Conservation (phyloP, 2,888 invertebrate genomes). For the Keiferia lycopersicella region DNA sequence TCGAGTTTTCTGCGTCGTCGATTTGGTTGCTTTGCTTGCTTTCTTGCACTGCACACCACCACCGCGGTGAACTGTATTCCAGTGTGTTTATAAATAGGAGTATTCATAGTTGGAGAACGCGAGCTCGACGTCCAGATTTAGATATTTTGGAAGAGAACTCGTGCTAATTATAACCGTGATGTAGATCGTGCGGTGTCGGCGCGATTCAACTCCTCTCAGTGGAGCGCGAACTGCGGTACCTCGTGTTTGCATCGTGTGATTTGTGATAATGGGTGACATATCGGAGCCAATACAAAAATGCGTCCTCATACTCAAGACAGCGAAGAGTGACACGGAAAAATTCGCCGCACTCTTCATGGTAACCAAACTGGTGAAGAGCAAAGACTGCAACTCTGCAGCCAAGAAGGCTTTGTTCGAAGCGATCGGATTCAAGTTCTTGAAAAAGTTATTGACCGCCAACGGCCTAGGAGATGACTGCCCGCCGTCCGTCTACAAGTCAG, state of each 20-base stretch:
- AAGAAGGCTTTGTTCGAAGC: conserved; percentile 93
- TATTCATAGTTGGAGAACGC: conserved; percentile 80
- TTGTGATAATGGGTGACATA: conserved; percentile 80
- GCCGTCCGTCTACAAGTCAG: conserved; percentile 93
- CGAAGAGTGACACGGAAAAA: conserved; percentile 93
- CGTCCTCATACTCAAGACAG: conserved; percentile 88
- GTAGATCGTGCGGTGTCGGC: conserved; percentile 69
- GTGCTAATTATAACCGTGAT: conserved; percentile 79
- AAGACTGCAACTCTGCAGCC: conserved; percentile 88
- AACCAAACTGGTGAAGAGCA: conserved; percentile 92
- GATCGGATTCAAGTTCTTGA: conserved; percentile 93
- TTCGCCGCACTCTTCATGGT: conserved; percentile 96
- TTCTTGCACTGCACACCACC: conserved; percentile 59
- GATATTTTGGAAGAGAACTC: conserved; percentile 80
- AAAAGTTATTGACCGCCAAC: conserved; percentile 88
- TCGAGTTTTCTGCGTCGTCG: conserved; percentile 55
- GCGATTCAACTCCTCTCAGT: conserved; percentile 71
- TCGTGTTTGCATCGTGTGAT: conserved; percentile 65
- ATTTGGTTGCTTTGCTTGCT: conserved; percentile 39
- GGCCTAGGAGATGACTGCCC: conserved; percentile 93
- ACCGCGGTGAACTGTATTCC: conserved; percentile 61
- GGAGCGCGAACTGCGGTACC: conserved; percentile 72
- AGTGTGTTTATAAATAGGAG: conserved; percentile 73
- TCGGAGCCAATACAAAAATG: conserved; percentile 93
- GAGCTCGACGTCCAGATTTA: conserved; percentile 81